Base-by-base conservation (phyloP, 2,797 vertebrate genomes). In the Schizothorax lantsangensis region DNA sequence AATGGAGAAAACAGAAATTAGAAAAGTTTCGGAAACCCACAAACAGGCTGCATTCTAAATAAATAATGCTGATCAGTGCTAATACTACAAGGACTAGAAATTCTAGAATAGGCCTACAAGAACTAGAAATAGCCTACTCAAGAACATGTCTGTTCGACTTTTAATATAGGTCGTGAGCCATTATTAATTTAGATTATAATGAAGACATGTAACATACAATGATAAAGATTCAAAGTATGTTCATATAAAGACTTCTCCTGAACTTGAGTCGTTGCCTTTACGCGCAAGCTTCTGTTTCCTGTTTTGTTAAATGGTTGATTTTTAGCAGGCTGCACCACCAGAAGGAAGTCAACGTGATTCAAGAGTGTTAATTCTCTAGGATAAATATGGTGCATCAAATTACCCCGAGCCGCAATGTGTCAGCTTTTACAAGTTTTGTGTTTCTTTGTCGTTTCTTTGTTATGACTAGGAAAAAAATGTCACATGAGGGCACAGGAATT, bases 291-390 rank as follows among this genome's bases (percentile, higher is more conserved):
- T 73, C 45, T 45, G 17, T 49, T 49, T 82, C 74, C n/a, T 8
- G 23, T 57, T 57, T 19, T 38, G 23, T 45, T 73, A 26, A 26
- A 62, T 26, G 2, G 36, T 72, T 11, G 2, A 17, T 12, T 71
- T 71, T 40, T 71, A 12, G 47, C 47, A 14, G 80, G 45, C 33
- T 72, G 33, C 11, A 26, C 33, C 49, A 40, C 23, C 2, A 38
- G 7, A 36, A 68, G 21, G 21, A 36, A 69, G 38, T 19, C 33
- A 85, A 4, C 9, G n/a, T 30, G 45, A 69, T 79, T 71, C 11
- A 78, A 86, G 75, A 91, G 94, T 93, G 95, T 91, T 93, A 95
- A 95, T 94, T 94, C 94, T 74, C 86, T 82, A 89, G 92, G 91
- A 92, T 91, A 91, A 90, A 91, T 90, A 91, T 54, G 26, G 94